Evolutionary conservation across 2,888 invertebrate species (phyloP), one percentile per base, ranked within the genome.

Genomic region (Agrochola litura): DNA sequence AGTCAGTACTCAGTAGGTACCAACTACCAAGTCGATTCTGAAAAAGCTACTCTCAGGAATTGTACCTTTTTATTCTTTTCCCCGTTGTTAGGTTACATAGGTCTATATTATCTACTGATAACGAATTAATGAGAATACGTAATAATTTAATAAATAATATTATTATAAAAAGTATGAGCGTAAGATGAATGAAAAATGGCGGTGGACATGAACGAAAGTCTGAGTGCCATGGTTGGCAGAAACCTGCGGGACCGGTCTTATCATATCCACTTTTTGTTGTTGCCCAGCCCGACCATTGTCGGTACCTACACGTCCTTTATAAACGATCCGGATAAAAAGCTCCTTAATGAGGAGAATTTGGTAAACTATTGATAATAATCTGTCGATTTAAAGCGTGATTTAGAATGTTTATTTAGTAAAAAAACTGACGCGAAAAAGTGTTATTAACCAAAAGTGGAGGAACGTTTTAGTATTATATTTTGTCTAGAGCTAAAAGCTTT

Each of bases 221-320:
- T 81, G 82, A 86, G 88, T 66, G 60, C 72, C 60, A 79, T 79
- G 86, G 88, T 86, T 75, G 81, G 79, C 77, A 76, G 84, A 86
- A 95, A 95, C 95, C 93, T 91, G 95, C 91, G 90, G 88, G 94
- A 95, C 95, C 94, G 94, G 95, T 95, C 92, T 88, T 79, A 84
- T 76, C 67, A 88, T 86, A 88, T 86, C 86, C 86, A 91, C 90
- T 95, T 95, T 95, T 95, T 95, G 91, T 91, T 90, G 46, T 41
- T 73, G 54, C 89, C 89, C 89, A 85, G 84, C 85, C 89, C 88
- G 85, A 85, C 85, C 86, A 56, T 77, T 71, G 79, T 82, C 43
- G 73, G 67, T 43, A 79, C 12, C 41, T 64, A 74, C 43, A 61
- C 37, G 22, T 41, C 41, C 60, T 56, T 30, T 37, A 58, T 46